Base-by-base conservation (phyloP, 2,797 vertebrate species). In the Scyliorhinus canicula region DNA sequence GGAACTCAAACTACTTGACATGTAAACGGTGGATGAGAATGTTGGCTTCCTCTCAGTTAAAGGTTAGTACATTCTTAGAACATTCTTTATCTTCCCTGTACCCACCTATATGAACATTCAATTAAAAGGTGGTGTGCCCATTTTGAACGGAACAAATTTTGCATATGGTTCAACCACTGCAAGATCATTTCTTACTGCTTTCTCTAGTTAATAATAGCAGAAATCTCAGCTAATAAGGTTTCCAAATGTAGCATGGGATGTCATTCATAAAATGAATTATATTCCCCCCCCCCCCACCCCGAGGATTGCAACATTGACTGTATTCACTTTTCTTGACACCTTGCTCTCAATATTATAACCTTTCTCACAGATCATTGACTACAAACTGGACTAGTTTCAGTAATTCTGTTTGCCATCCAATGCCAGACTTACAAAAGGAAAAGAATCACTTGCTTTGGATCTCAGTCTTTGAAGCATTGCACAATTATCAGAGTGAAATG, bases 341-440 rank as follows among this genome's bases (percentile, higher is more conserved):
- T 93, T 93, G 63, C 40, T 93, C 91, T 47, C 40, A 93, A 93
- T 69, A 93, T 93, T 47, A 93, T 69, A 93, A 93, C 40, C 63
- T 50, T 65, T 69, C 31, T 69, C 91, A 67, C 63, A 65, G 63
- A 93, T 47, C 60, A 93, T 47, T 67, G 63, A 47, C 40, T 69
- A 69, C 63, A 93, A 93, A 47, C 63, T 28, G 40, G 40, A 67
- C 65, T 69, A 50, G 60, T 47, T 67, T 69, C 44, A 93, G 31
- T 93, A 93, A 69, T 67, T 93, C 63, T 26, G 21, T 93, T 93
- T 93, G n/a, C 69, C 65, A 65, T 47, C 11, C 40, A 50, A 63
- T 26, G 26, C n/a, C n/a, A 44, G 8, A 93, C 90, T 65, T 26
- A 44, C 60, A 47, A 67, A 40, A 2, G 65, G 90, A 93, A 67